Evolutionary conservation across 2,888 invertebrate species (phyloP), one percentile per base, ranked within the genome.

Genomic region (Heliconius ethilla): DNA sequence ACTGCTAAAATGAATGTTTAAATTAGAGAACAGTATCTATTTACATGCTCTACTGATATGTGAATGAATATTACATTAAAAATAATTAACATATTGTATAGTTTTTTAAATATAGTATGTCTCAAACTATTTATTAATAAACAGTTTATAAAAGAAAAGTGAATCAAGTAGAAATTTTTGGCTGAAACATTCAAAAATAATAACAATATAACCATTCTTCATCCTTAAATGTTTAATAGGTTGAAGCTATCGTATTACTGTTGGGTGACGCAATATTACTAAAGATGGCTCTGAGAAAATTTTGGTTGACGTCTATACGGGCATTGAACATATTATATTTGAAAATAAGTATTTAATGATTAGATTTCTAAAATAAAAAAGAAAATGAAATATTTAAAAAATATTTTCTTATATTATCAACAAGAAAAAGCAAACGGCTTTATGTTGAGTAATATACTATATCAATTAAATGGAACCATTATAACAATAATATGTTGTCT

Each of bases 261-360:
- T 3, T 11, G 33, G 27, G 27, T 69, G 25, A n/a, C 9, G 25
- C 37, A 69, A 55, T 18, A 55, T 59, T n/a, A 18, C 37, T 25
- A 69, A 37, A 75, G 75, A 75, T 75, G 75, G 75, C 67, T 27
- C 13, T 37, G n/a, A 5, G 11, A 9, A 63, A 10, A 63, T 5
- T 55, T 55, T 55, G 3, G 1, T 55, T 55, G 11, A 55, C 6
- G 22, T 22, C 51, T 55, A 15, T 55, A 55, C 11, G 0, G 18
- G 15, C 7, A 51, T 6, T 45, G 15, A 1, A 55, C 9, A 1
- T 55, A n/a, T 55, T 55, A 9, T 1, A n/a, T n/a, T 4, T 59
- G 11, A n/a, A 59, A 59, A 3, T n/a, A 59, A 59, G n/a, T 59
- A 59, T 59, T 59, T 59, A n/a, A 59, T 59, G 22, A 59, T 59